These are phyloP conservation scores for Nipponia nippon DNA, from an alignment of 2,113 vertebrate genomes.

Conservation along the genomic window DNA sequence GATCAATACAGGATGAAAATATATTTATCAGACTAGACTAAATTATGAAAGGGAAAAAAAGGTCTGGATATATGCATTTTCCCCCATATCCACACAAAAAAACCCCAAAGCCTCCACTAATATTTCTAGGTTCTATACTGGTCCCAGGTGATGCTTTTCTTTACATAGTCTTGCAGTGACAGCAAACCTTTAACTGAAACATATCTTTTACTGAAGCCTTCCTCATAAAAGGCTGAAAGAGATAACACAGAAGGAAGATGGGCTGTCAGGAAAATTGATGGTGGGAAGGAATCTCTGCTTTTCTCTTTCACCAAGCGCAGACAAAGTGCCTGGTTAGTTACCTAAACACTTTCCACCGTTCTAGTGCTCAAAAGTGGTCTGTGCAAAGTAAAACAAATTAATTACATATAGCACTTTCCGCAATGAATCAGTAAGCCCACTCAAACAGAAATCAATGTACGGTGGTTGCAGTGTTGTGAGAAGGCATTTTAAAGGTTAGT, in stretches of 20 bases:
- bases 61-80: neutral
- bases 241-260: slow-evolving; percentile 49
- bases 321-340: slow-evolving; percentile 9
- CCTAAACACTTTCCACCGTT: neutral
- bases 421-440: neutral
- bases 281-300: slow-evolving; percentile 1
- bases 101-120: neutral
- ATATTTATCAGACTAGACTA: neutral
- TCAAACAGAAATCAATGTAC: neutral
- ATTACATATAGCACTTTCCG: neutral
- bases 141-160: slow-evolving; percentile 27
- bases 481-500: neutral
- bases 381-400: slow-evolving; percentile 12
- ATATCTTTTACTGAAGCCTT: slow-evolving; percentile 38
- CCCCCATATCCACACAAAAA: neutral
- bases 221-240: slow-evolving; percentile 53
- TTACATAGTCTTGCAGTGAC: neutral
- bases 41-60: neutral
- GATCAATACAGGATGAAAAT: neutral
- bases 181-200: slow-evolving; percentile 33
- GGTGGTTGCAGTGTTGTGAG: neutral
- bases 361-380: neutral
- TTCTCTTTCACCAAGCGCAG: neutral
- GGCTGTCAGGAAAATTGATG: slow-evolving; percentile 48
- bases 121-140: neutral